These are phyloP conservation scores for Monochamus alternatus DNA, from an alignment of 2,888 invertebrate genomes.

Conservation along the genomic window DNA sequence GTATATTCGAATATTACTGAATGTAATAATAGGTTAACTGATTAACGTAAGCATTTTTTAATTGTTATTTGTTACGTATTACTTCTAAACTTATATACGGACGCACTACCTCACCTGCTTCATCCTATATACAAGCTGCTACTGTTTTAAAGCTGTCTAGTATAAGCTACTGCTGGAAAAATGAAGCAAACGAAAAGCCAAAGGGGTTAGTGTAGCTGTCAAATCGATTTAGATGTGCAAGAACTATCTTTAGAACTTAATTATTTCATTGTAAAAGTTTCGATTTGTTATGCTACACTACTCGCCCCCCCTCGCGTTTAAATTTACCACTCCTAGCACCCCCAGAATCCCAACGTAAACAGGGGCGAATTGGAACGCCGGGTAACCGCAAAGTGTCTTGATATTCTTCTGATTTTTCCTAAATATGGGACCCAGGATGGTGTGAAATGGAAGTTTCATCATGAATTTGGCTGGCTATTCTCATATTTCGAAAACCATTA, in stretches of 20 bases:
- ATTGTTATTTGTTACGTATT: too few species aligned
- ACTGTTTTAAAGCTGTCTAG: too few species aligned
- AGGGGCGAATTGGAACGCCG: slow-evolving; percentile 60
- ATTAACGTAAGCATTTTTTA: too few species aligned
- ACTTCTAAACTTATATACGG: too few species aligned
- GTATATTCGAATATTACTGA: too few species aligned
- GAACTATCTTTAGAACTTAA: not conserved
- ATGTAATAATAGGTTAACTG: too few species aligned
- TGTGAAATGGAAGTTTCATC: slow-evolving; percentile 64
- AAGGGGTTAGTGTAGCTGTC: slow-evolving; percentile 20
- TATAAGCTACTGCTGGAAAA: not conserved
- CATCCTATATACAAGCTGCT: too few species aligned
- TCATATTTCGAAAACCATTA: slow-evolving; percentile 22
- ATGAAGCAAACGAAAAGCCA: slow-evolving; percentile 7
- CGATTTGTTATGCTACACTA: not conserved
- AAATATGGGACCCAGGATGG: slow-evolving; percentile 60
- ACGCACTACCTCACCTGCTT: too few species aligned
- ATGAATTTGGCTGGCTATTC: slow-evolving; percentile 40
- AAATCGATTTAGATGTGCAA: not conserved
- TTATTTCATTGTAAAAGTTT: not conserved
- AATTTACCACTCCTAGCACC: slow-evolving; percentile 65
- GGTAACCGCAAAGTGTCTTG: slow-evolving; percentile 59
- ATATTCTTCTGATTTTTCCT: slow-evolving; percentile 57
- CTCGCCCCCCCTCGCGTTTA: slow-evolving; percentile 8
- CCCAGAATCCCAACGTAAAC: slow-evolving; percentile 65